Conservation (phyloP, 2,797 vertebrate species). For the Argya squamiceps region DNA sequence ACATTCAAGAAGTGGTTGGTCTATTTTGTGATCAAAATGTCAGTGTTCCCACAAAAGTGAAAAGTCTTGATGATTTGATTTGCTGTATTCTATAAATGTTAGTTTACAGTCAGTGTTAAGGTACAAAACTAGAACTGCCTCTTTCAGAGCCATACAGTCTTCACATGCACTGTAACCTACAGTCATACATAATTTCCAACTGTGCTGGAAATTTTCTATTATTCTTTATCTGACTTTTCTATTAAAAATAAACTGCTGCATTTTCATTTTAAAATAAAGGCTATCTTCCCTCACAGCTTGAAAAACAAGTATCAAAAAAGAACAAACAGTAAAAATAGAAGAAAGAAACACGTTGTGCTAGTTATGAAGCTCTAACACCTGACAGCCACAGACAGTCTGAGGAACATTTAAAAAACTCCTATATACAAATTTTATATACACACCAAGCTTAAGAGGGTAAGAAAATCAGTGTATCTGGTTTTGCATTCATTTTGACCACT, state of each 20-base stretch:
- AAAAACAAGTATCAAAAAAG: constrained; percentile 56
- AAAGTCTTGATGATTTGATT: neutral
- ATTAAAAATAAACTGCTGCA: constrained; percentile 52
- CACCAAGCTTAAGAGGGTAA: constrained; percentile 43
- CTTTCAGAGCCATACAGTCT: neutral
- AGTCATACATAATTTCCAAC: constrained; percentile 26
- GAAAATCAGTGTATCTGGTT: constrained; percentile 52
- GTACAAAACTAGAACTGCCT: constrained; percentile 56
- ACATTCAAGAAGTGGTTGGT: neutral
- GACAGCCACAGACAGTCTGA: neutral
- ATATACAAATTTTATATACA: constrained; percentile 65
- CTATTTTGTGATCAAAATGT: neutral
- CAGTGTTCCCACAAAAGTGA: neutral
- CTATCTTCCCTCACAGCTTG: constrained; percentile 4
- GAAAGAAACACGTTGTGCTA: constrained; percentile 18
- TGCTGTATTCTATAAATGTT: neutral
- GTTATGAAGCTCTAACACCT: neutral
- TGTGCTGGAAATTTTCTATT: constrained; percentile 21
- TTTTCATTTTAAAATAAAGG: constrained; percentile 44
- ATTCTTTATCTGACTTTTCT: constrained; percentile 15
- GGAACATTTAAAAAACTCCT: constrained; percentile 20
- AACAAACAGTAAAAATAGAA: constrained; percentile 32
- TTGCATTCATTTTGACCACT: constrained; percentile 48
- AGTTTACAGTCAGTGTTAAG: neutral
- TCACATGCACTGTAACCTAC: constrained; percentile 24